Conservation (phyloP, 1,140 invertebrate species). For the Aradophagus sp. region DNA sequence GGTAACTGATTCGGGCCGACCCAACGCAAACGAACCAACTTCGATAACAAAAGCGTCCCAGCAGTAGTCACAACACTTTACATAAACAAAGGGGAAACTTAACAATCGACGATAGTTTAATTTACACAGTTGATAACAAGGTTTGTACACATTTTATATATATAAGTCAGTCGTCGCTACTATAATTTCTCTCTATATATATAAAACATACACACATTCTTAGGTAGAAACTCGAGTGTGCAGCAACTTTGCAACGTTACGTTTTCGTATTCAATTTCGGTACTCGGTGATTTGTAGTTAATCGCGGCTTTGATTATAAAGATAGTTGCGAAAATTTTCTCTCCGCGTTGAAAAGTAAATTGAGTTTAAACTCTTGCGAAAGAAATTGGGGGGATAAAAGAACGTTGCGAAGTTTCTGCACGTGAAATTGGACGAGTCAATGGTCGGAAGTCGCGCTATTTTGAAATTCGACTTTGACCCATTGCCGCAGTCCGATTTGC, state of each 20-base stretch:
- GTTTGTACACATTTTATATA: constrained; percentile 23
- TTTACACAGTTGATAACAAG: constrained; percentile 37
- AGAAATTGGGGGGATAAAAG: too few species aligned
- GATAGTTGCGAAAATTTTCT: too few species aligned
- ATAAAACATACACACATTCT: constrained; percentile 22
- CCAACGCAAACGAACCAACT: constrained; percentile 17
- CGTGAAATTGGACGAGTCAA: constrained; percentile 6
- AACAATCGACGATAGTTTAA: constrained; percentile 32
- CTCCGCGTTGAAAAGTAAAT: too few species aligned
- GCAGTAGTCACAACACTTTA: constrained; percentile 23
- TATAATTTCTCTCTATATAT: too few species aligned
- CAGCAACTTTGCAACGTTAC: too few species aligned
- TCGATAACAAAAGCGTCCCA: constrained; percentile 13
- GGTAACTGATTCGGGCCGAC: too few species aligned
- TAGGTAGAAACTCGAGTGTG: constrained; percentile 16
- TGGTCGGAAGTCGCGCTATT: not conserved
- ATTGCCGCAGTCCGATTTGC: constrained; percentile 2
- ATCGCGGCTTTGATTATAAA: too few species aligned
- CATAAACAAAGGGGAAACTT: constrained; percentile 36
- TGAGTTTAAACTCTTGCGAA: too few species aligned
- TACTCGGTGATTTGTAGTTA: too few species aligned
- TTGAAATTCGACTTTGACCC: constrained; percentile 3
- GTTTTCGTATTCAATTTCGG: too few species aligned
- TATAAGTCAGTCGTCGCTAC: too few species aligned
- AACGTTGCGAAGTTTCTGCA: too few species aligned